These are phyloP conservation scores for Ceratina japonica DNA, from an alignment of 1,140 invertebrate species.

Conservation along the genomic window DNA sequence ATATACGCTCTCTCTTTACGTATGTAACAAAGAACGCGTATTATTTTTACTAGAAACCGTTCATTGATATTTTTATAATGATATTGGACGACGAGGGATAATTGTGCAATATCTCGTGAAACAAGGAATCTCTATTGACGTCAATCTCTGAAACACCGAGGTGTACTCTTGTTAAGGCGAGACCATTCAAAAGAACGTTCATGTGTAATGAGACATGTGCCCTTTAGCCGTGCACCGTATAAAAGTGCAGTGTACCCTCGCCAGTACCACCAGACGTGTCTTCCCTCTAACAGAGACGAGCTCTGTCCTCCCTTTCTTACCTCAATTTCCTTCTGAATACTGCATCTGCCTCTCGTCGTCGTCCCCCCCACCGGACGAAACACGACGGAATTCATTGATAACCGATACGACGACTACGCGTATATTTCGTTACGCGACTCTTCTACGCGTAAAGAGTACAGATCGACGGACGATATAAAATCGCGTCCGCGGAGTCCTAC, in stretches of 20 bases:
- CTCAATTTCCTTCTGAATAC: background rate
- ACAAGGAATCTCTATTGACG: background rate
- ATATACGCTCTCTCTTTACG: too few relatives aligned
- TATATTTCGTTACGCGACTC: too few relatives aligned
- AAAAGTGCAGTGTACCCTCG: slow-evolving; percentile 14
- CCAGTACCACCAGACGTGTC: background rate
- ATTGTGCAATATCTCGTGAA: too few relatives aligned
- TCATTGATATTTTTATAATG: slow-evolving; percentile 4
- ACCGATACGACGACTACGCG: too few relatives aligned
- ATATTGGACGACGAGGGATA: background rate
- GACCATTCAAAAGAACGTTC: slow-evolving; percentile 22
- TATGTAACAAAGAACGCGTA: too few relatives aligned
- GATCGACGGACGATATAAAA: too few relatives aligned
- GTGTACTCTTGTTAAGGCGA: background rate
- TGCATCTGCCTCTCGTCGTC: background rate
- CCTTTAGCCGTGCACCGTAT: slow-evolving; percentile 6
- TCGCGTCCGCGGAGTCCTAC: too few relatives aligned
- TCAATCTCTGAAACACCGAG: slow-evolving; percentile 5
- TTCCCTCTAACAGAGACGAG: slow-evolving; percentile 1
- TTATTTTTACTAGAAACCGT: background rate
- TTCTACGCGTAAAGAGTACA: background rate
- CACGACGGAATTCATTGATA: too few relatives aligned
- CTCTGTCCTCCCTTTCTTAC: background rate
- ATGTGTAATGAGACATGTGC: slow-evolving; percentile 26
- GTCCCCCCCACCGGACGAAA: background rate